Evolutionary conservation across 2,888 invertebrate genomes (phyloP).

Genomic region (Argyra leucocephala): DNA sequence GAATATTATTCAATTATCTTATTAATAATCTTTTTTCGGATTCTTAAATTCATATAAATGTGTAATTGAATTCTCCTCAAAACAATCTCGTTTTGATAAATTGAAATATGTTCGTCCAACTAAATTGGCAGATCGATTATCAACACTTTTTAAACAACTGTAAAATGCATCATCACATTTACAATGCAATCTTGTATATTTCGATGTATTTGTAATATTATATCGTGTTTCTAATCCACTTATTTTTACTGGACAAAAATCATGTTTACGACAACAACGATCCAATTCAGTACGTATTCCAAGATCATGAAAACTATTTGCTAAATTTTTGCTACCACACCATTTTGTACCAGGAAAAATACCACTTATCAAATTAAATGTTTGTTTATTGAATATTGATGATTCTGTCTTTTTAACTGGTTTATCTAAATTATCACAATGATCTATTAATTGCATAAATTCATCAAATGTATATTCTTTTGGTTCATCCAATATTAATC

Average conservation of each 20-base stretch:
- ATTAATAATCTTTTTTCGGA: neutral
- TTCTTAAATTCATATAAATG: neutral
- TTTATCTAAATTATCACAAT: neutral
- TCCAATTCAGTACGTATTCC: neutral
- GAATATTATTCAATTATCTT: no score
- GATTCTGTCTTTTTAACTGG: neutral
- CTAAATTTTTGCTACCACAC: neutral
- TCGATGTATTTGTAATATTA: neutral
- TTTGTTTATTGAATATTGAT: neutral
- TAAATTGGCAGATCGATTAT: neutral
- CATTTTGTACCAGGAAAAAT: neutral
- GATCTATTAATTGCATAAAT: neutral
- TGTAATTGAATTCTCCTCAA: neutral
- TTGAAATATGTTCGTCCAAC: neutral
- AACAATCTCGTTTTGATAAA: neutral
- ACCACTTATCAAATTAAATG: neutral
- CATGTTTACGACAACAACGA: constrained; percentile 2
- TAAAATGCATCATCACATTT: neutral
- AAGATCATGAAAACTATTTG: neutral
- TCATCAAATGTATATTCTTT: neutral
- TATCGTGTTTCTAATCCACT: neutral
- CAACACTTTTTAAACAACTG: neutral
- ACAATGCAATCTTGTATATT: neutral
- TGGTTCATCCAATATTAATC: neutral
- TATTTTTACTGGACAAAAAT: constrained; percentile 1